phyloP scores from a whole-genome alignment of 2,113 vertebrate genomes.

The Macheiramphus alcinus region DNA sequence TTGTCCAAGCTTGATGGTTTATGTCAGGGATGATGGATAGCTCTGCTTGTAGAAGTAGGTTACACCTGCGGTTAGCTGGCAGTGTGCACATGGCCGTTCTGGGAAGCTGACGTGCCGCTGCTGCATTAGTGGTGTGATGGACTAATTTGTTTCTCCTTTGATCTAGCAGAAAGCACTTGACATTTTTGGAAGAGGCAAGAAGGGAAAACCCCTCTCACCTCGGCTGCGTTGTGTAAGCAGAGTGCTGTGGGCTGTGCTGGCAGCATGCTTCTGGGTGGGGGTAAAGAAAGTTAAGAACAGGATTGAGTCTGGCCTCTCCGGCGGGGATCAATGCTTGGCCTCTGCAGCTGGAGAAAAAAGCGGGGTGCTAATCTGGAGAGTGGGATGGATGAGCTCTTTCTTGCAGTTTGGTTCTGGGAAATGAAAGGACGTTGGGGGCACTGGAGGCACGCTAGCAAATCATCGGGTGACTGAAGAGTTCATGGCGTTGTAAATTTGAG shows the following conservation, averaged over 20 bases:
- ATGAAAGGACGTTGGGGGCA: not conserved
- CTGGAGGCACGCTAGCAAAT: not conserved
- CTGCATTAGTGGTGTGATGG: not conserved
- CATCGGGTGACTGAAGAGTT: fast-evolving
- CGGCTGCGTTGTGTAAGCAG: not conserved
- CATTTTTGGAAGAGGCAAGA: not conserved
- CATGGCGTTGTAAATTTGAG: not conserved
- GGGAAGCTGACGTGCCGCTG: not conserved
- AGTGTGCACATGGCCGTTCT: fast-evolving
- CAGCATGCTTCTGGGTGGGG: fast-evolving
- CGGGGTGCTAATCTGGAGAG: not conserved
- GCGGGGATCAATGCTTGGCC: not conserved
- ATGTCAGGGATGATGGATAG: not conserved
- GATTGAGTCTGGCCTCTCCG: fast-evolving
- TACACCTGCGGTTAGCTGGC: conserved; percentile 21
- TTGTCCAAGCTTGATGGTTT: not conserved
- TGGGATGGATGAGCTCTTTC: not conserved
- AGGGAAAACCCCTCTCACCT: not conserved
- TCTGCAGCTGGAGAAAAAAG: not conserved
- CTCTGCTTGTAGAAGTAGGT: not conserved
- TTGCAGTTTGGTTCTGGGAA: not conserved
- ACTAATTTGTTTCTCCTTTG: conserved; percentile 14
- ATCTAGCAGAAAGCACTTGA: not conserved
- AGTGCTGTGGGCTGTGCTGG: not conserved
- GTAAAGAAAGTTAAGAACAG: not conserved